Base-by-base conservation (phyloP, 2,797 vertebrate genomes). In the Phoebastria nigripes region DNA sequence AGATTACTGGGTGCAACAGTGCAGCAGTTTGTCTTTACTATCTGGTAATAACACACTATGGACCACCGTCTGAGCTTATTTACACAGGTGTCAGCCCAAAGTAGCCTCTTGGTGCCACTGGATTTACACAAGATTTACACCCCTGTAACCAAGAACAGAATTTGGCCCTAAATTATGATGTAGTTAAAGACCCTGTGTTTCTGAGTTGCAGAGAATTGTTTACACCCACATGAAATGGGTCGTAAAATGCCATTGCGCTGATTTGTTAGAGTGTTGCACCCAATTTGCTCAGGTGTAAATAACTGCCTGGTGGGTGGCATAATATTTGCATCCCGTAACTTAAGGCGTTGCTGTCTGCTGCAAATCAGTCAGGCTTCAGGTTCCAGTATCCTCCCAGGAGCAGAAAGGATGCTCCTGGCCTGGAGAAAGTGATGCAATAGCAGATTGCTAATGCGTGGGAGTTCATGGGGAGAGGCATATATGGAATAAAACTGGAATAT, bases 231-330 rank as follows among this genome's bases (percentile, higher is more conserved):
- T 18, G 54, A 96, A 96, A 82, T 37, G 56, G 66, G 47, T 92
- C 5, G 9, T 95, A 97, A 96, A 95, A 96, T 76, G 89, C 83
- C 63, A 69, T 90, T 91, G 67, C 10, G 0, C 65, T 94, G 91
- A 95, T 96, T 89, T 96, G 91, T 92, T 95, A 79, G 65, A 56
- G 54, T 66, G 89, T 81, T 96, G 83, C 59, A 83, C 89, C 88
- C 92, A 93, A 65, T 95, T 97, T 97, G 77, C 84, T 93, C 84
- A 93, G 90, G 90, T 94, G 94, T 97, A 97, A 97, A 95, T 96
- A 96, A 96, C 88, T 91, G 88, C 85, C 87, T 33, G 0, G 62
- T 94, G 94, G 86, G 92, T 89, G 91, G 93, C 91, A 95, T 94
- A 91, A 95, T 89, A 89, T 95, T 96, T 96, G 93, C 87, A 93